Evolutionary conservation across 2,888 invertebrate species (phyloP), one percentile per base, ranked within the genome.

Genomic region (Trissolcus brochymenae): DNA sequence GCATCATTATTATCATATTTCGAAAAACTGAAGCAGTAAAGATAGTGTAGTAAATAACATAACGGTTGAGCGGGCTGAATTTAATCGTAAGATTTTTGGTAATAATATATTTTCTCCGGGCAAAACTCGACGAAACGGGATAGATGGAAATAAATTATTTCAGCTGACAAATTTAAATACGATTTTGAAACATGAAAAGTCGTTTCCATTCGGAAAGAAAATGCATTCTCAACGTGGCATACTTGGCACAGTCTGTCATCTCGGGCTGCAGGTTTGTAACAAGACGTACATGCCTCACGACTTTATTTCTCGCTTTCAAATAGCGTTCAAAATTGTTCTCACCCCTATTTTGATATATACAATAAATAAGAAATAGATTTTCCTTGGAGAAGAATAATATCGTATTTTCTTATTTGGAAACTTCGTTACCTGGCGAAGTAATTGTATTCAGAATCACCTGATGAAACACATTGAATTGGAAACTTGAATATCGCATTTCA

Each of bases 241-340:
- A 46, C 46, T 46, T n/a, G 46, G 46, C 16, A 16, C 46, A 50
- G 25, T 14, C 49, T 72, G 64, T 64, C 71, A 71, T 64, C 53
- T 60, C 40, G 35, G 21, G 17, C 46, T 46, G 46, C 0, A 46
- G 46, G 7, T 50, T 62, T 40, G 72, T 25, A 51, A 65, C 55
- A 25, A 43, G 21, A 59, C 59, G 43, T 65, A 54, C 59, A 57
- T 40, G 62, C 49, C 62, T 62, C 53, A 56, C 43, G 54, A 68
- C 56, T 65, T 59, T 72, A 59, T 54, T 72, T 65, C 41, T 57
- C 64, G 35, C 57, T 59, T 64, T 64, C 53, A 72, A 57, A 57
- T 53, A 35, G 46, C 57, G 50, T 57, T 46, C 6, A 1, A 16
- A 46, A 16, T 46, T 46, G 16, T 46, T 46, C 6, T 2, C 35